Evolutionary conservation across 2,113 vertebrate genomes (phyloP).

Genomic region (Athene noctua): DNA sequence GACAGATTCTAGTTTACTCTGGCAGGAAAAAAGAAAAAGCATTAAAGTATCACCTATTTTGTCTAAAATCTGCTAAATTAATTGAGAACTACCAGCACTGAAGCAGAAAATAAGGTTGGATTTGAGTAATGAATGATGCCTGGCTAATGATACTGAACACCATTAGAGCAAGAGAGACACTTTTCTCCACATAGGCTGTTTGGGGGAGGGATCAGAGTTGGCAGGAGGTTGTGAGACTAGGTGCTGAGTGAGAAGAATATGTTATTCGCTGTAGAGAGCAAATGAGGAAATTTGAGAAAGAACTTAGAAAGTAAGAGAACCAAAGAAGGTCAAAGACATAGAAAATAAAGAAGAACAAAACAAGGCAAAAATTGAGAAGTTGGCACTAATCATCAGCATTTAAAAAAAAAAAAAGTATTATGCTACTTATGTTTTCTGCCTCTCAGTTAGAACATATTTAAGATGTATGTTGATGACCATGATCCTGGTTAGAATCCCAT

Average conservation of each 20-base stretch:
- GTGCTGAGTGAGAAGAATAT: not conserved
- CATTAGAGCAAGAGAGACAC: not conserved
- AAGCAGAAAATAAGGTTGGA: conserved; percentile 55
- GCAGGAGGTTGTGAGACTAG: not conserved
- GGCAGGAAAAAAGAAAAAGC: not conserved
- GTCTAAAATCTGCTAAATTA: conserved; percentile 57
- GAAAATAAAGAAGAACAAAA: not conserved
- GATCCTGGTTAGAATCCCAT: not conserved
- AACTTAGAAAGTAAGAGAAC: not conserved
- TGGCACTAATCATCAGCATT: not conserved
- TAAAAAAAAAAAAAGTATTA: not conserved
- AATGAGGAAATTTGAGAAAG: not conserved
- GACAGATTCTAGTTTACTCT: not conserved
- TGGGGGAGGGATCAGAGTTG: not conserved
- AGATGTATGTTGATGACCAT: not conserved
- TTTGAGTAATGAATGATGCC: conserved; percentile 29
- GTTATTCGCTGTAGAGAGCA: not conserved
- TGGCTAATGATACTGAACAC: conserved; percentile 37
- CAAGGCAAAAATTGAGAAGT: not conserved
- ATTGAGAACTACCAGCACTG: conserved; percentile 42
- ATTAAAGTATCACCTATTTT: conserved; percentile 47
- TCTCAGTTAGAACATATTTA: not conserved
- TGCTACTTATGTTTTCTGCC: not conserved
- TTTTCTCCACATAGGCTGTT: not conserved
- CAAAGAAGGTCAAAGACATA: not conserved